A percentile compares a stretch with the other conserved stretches of the same genome.
Evolutionary conservation across 2,797 vertebrate genomes (phyloP).

Genomic region (Heteromormyrus szaboi): DNA sequence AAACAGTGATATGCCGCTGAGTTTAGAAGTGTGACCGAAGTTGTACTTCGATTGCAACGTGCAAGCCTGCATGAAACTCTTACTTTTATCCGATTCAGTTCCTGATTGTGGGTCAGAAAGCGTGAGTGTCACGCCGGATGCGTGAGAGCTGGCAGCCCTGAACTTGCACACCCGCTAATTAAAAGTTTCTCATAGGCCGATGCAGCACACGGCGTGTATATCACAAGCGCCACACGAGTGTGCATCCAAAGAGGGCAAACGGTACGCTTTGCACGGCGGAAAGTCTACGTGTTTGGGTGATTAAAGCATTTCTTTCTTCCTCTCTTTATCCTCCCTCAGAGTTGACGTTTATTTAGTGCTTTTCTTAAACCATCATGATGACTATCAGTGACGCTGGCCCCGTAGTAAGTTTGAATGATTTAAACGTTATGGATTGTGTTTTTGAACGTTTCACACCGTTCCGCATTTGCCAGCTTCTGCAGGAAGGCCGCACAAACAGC

Average conservation of each 20-base stretch:
- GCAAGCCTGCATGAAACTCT: neutral
- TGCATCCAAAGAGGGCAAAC: no score
- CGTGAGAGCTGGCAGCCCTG: neutral
- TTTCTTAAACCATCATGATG: no score
- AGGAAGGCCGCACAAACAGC: neutral
- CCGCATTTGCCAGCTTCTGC: neutral
- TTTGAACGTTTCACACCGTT: neutral
- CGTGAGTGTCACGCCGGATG: neutral
- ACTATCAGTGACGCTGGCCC: no score
- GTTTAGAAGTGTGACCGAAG: neutral
- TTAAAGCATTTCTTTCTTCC: no score
- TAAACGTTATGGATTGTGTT: neutral
- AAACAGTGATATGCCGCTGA: neutral
- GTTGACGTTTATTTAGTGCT: no score
- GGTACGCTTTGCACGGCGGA: no score
- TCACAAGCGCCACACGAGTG: no score
- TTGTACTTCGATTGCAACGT: neutral
- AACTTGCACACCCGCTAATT: neutral
- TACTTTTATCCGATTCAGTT: neutral
- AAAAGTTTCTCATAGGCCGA: no score
- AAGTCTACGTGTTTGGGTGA: no score
- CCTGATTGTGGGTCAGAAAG: neutral
- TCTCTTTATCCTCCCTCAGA: no score
- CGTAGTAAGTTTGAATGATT: neutral
- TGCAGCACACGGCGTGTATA: neutral